A percentile compares a stretch with the other conserved stretches of the same genome.
phyloP scores from a whole-genome alignment of 2,888 invertebrate genomes.

The Junonia oenone region DNA sequence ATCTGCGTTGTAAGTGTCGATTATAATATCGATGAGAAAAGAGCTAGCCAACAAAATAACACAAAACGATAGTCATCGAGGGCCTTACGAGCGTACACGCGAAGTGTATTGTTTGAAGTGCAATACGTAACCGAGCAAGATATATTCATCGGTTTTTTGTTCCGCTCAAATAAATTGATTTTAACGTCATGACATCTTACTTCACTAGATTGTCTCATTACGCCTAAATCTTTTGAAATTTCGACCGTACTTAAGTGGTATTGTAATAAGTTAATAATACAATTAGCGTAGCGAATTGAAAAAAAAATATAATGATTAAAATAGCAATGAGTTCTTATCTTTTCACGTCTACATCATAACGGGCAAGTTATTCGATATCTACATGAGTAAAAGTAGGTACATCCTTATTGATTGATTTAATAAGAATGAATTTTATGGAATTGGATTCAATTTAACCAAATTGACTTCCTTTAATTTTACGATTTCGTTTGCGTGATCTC shows the following conservation, averaged over 20 bases:
- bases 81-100: slow-evolving; percentile 51
- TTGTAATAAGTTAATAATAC: background rate
- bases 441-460: slow-evolving; percentile 67
- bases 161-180: slow-evolving; percentile 42
- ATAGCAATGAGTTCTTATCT: background rate
- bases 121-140: slow-evolving; percentile 31
- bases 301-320: background rate
- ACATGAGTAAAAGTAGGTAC: background rate
- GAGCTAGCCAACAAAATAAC: slow-evolving; percentile 53
- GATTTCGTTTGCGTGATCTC: slow-evolving; percentile 77
- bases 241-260: background rate
- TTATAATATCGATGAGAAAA: slow-evolving; percentile 59
- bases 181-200: slow-evolving; percentile 46
- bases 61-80: slow-evolving; percentile 64
- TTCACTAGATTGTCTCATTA: slow-evolving; percentile 25
- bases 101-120: slow-evolving; percentile 54
- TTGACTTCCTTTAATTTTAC: slow-evolving; percentile 75
- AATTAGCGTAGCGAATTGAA: background rate
- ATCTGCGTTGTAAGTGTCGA: slow-evolving; percentile 48
- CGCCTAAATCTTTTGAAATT: background rate
- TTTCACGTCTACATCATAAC: background rate
- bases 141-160: slow-evolving; percentile 51
- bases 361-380: background rate
- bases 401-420: slow-evolving; percentile 9
- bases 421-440: slow-evolving; percentile 52